Base-by-base conservation (phyloP, 2,797 vertebrate genomes). In the Sphenodon punctatus region DNA sequence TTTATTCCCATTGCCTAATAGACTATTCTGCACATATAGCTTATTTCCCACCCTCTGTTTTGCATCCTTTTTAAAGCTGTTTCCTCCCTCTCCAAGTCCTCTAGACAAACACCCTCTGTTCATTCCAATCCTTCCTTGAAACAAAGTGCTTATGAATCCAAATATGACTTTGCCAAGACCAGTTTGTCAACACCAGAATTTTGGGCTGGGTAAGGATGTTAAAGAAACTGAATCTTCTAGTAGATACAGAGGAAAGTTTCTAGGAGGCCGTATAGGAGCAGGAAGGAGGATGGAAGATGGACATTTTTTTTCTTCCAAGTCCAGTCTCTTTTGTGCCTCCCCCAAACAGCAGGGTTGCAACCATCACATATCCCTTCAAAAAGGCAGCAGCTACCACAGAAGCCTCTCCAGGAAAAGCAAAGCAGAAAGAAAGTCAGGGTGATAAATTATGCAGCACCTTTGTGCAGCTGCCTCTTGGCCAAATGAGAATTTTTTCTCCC, bases 371-470 rank as follows among this genome's bases (percentile, higher is more conserved):
- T 46, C 65, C 68, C 75, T 84, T 91, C 66, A 1, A 2, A 82
- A 89, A 72, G 89, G 59, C 64, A 86, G 42, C 73, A 83, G 80
- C 70, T n/a, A 34, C 16, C 39, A 85, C 68, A 90, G 82, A 82
- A 42, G 51, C 38, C 46, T 89, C 82, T 93, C 90, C 83, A 89
- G 81, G 91, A 94, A 89, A 67, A 88, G 75, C 61, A 63, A n/a
- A 60, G 82, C 80, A 92, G 82, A 89, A 91, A 94, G 89, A 93
- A 94, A 93, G 90, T 75, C 90, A 14, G 2, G 76, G 90, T 90
- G 93, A 95, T 95, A 95, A 93, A 95, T 95, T 93, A 94, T 90
- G 88, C 86, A 93, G 90, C 88, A 95, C 92, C 89, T 95, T 94
- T 94, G 92, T 95, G 93, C 78, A 19, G 63, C 89, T 85, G 91